Percentiles rank a stretch among this genome's conserved stretches.
phyloP scores from a whole-genome alignment of 2,113 vertebrate genomes.

The Chionomys nivalis region DNA sequence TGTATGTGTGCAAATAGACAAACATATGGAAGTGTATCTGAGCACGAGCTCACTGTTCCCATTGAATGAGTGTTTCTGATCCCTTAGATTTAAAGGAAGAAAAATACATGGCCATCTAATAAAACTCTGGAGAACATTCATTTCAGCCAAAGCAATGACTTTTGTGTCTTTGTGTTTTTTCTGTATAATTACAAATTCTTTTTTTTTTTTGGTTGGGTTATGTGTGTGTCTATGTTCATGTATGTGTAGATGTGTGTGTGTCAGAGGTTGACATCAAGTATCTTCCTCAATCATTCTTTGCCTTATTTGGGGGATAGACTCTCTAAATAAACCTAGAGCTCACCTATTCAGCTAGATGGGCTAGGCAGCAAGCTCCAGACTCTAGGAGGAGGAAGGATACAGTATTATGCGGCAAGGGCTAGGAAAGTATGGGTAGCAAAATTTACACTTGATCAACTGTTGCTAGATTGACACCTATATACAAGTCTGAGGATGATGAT shows the following conservation, averaged over 20 bases:
- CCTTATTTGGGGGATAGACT: too few species aligned
- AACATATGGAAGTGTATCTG: background rate
- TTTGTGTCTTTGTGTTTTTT: background rate
- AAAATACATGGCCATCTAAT: background rate
- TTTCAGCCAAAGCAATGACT: background rate
- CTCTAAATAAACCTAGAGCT: background rate
- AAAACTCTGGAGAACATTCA: background rate
- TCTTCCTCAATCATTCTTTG: background rate
- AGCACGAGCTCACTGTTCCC: background rate
- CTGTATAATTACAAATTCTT: background rate
- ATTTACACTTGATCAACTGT: too few species aligned
- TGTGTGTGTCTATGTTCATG: background rate
- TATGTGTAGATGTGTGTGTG: background rate
- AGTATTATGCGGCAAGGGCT: background rate
- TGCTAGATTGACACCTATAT: background rate
- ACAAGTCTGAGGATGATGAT: background rate
- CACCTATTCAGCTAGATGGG: background rate
- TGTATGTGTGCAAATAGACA: background rate
- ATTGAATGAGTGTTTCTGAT: background rate
- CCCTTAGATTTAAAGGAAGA: background rate
- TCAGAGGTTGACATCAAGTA: background rate
- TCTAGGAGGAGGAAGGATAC: background rate
- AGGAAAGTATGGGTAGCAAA: too few species aligned
- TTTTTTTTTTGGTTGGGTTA: background rate
- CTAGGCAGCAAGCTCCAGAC: background rate